Evolutionary conservation across 1,140 invertebrate genomes (phyloP).

Genomic region (Sarcophaga bullata): DNA sequence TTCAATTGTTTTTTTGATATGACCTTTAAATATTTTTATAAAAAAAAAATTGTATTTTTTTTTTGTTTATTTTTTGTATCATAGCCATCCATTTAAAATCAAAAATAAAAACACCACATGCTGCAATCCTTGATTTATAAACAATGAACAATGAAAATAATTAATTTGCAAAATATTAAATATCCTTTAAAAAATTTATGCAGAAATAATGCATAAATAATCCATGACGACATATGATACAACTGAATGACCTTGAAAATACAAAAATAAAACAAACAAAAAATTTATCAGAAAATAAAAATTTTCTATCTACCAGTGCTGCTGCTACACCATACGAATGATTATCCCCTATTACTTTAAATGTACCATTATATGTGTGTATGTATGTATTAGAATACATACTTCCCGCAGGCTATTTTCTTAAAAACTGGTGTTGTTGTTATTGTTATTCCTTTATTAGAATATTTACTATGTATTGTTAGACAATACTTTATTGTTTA

Average conservation of each 20-base stretch:
- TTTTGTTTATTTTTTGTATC: no score
- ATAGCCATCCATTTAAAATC: no score
- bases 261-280: not conserved
- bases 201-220: no score
- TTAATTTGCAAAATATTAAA: constrained; percentile 5
- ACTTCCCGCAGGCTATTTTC: constrained; percentile 1
- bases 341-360: not conserved
- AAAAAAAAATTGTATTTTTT: no score
- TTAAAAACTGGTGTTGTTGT: not conserved
- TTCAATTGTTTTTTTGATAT: no score
- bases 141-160: not conserved
- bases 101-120: not conserved
- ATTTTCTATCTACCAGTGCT: not conserved
- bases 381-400: not conserved
- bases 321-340: not conserved
- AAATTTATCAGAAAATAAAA: not conserved
- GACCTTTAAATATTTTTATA: no score
- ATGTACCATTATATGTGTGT: not conserved
- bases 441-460: not conserved
- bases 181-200: not conserved
- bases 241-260: not conserved
- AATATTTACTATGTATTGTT: constrained; percentile 3
- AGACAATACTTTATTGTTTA: not conserved
- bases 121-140: not conserved
- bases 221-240: no score